Percentiles rank a stretch among this genome's conserved stretches.
Evolutionary conservation across 2,888 invertebrate genomes (phyloP).

Genomic region (Nomada ferruginata): DNA sequence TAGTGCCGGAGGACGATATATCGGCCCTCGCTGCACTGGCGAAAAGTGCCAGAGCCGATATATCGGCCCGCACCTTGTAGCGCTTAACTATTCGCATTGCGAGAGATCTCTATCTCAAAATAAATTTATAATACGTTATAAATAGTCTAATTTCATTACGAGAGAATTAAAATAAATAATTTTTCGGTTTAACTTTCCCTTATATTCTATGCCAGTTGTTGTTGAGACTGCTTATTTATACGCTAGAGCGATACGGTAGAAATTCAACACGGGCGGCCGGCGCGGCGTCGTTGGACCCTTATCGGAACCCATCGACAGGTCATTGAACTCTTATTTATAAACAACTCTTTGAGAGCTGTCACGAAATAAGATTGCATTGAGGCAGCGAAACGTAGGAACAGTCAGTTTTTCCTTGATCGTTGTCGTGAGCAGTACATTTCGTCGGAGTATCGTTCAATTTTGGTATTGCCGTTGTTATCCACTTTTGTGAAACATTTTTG

Average conservation of each 20-base stretch:
- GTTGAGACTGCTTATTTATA: too few relatives aligned
- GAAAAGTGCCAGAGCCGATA: slow-evolving; percentile 33
- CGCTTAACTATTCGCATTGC: slow-evolving; percentile 15
- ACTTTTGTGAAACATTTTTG: slow-evolving; percentile 30
- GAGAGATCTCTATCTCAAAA: slow-evolving; percentile 15
- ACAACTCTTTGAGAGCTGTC: not conserved
- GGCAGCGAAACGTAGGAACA: slow-evolving; percentile 16
- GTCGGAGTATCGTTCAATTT: too few relatives aligned
- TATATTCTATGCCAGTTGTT: too few relatives aligned
- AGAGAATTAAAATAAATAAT: slow-evolving; percentile 17
- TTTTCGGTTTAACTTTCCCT: slow-evolving; percentile 7
- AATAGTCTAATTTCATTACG: slow-evolving; percentile 12
- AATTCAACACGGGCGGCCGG: slow-evolving; percentile 2
- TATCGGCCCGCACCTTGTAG: slow-evolving; percentile 6
- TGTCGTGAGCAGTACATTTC: too few relatives aligned
- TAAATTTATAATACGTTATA: slow-evolving; percentile 25
- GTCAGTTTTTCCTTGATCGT: too few relatives aligned
- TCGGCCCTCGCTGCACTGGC: slow-evolving; percentile 16
- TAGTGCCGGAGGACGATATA: too few relatives aligned
- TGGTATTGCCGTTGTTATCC: not conserved
- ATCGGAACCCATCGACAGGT: too few relatives aligned
- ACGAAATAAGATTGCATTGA: slow-evolving; percentile 24
- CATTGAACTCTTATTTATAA: too few relatives aligned
- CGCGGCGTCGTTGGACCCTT: slow-evolving; percentile 17
- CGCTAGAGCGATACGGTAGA: not conserved